phyloP scores from a whole-genome alignment of 2,888 invertebrate species.

The Rhagophthalmus giganteus region DNA sequence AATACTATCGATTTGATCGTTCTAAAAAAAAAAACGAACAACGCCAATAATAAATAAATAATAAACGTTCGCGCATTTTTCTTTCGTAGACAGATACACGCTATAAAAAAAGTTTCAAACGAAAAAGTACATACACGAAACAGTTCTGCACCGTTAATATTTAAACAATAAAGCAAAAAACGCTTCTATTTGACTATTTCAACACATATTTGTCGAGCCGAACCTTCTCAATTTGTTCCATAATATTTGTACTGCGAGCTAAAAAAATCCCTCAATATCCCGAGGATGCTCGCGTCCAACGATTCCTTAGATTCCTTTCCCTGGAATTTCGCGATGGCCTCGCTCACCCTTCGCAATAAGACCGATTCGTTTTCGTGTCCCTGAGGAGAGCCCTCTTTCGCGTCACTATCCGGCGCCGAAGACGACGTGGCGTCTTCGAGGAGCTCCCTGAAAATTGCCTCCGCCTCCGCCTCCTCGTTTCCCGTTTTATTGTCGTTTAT shows the following conservation, averaged over 20 bases:
- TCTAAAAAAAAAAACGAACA: too few relatives aligned
- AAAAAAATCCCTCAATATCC: constrained; percentile 50
- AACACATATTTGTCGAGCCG: too few relatives aligned
- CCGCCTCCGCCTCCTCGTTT: constrained; percentile 45
- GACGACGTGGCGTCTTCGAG: constrained; percentile 42
- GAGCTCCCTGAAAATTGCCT: constrained; percentile 47
- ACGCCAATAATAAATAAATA: constrained; percentile 5
- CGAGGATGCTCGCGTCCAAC: constrained; percentile 47
- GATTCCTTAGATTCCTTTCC: constrained; percentile 45
- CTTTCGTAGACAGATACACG: too few relatives aligned
- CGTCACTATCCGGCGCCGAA: constrained; percentile 15
- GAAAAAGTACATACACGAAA: too few relatives aligned
- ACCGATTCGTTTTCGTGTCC: constrained; percentile 39
- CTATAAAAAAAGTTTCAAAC: too few relatives aligned
- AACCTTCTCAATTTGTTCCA: too few relatives aligned
- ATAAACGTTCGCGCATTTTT: background rate
- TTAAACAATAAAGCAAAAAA: too few relatives aligned
- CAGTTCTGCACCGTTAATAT: too few relatives aligned
- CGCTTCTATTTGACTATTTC: too few relatives aligned
- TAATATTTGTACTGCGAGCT: constrained; percentile 43
- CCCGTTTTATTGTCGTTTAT: constrained; percentile 29
- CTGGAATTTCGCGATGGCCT: constrained; percentile 49
- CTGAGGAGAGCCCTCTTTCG: constrained; percentile 19
- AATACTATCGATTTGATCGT: too few relatives aligned
- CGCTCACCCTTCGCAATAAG: constrained; percentile 44